Percentiles rank a stretch among this genome's conserved stretches.
Conservation (phyloP, 2,113 vertebrate species). For the Sminthopsis crassicaudata region DNA sequence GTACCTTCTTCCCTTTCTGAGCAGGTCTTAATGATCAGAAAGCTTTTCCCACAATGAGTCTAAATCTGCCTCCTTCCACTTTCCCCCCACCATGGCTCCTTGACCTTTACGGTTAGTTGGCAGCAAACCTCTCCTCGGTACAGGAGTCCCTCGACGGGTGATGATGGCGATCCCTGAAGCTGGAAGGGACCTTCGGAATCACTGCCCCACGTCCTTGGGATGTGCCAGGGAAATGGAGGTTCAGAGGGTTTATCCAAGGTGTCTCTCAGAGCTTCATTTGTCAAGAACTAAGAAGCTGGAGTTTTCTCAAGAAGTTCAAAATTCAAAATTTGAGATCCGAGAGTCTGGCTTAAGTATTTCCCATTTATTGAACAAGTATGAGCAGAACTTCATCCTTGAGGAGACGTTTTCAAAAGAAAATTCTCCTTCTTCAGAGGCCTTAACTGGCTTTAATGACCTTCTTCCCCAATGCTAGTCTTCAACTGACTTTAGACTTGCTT, state of each 20-base stretch:
- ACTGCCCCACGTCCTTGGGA: background rate
- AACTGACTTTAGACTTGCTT: background rate
- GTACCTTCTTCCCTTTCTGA: background rate
- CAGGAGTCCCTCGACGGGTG: rapidly evolving
- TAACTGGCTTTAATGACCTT: background rate
- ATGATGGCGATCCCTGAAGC: background rate
- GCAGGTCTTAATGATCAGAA: background rate
- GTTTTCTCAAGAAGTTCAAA: constrained; percentile 20
- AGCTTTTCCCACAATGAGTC: background rate
- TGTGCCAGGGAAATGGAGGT: background rate
- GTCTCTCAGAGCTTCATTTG: background rate
- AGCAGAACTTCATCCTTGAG: background rate
- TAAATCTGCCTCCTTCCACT: background rate
- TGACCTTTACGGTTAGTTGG: too few species aligned
- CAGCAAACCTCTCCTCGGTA: background rate
- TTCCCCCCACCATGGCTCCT: background rate
- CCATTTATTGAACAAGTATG: background rate
- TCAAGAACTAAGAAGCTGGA: background rate
- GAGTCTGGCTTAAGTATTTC: background rate
- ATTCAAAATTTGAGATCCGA: constrained; percentile 12
- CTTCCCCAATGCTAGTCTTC: background rate
- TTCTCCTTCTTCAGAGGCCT: background rate
- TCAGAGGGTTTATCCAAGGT: background rate
- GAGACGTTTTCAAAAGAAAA: background rate
- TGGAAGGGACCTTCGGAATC: background rate